Evolutionary conservation across 1,140 invertebrate genomes (phyloP).

Genomic region (Olivierus martensii): DNA sequence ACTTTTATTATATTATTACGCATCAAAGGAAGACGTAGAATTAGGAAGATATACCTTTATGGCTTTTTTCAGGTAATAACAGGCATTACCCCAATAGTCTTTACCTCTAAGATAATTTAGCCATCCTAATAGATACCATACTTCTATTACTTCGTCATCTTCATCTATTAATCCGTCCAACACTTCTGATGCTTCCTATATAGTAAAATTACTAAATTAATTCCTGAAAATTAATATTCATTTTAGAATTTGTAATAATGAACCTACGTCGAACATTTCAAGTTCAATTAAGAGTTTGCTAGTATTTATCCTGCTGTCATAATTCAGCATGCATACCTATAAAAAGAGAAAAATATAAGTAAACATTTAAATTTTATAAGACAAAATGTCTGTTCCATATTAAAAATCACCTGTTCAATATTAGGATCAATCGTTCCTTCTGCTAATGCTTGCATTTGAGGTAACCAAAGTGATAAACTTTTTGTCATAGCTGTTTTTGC

Average conservation of each 20-base stretch:
- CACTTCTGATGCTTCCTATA: constrained; percentile 24
- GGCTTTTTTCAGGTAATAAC: constrained; percentile 29
- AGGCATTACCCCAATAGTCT: constrained; percentile 29
- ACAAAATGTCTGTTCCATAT: no score
- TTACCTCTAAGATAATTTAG: constrained; percentile 28
- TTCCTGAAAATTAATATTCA: no score
- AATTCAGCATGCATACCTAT: constrained; percentile 9
- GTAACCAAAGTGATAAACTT: constrained; percentile 30
- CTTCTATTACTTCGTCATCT: constrained; percentile 27
- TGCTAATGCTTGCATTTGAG: constrained; percentile 8
- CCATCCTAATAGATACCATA: constrained; percentile 27
- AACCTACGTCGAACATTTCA: constrained; percentile 28
- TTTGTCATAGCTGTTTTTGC: constrained; percentile 26
- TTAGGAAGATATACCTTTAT: constrained; percentile 24
- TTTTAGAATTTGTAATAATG: no score
- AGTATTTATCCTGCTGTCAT: constrained; percentile 23
- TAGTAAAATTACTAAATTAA: constrained; percentile 1
- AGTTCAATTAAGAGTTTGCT: constrained; percentile 30
- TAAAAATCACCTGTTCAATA: no score
- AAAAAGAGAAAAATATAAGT: constrained; percentile 7
- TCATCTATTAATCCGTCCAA: constrained; percentile 27
- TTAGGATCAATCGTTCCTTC: not conserved
- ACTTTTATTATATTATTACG: no score
- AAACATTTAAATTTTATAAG: no score
- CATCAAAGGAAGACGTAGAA: no score